phyloP scores from a whole-genome alignment of 2,888 invertebrate genomes.

The Scotopteryx bipunctaria region DNA sequence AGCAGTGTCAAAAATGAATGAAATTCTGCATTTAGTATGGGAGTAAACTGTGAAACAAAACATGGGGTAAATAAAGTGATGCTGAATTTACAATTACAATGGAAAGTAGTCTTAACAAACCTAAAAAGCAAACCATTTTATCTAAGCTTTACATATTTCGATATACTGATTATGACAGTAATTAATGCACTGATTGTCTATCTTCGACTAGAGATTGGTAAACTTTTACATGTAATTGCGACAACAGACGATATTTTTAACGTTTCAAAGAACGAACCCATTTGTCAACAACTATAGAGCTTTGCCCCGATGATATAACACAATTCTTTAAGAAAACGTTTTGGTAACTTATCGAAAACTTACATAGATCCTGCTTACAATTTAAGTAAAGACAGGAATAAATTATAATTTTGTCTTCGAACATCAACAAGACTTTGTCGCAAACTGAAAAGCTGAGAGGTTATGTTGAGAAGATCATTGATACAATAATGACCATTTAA shows the following conservation, averaged over 20 bases:
- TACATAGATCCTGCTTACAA: slow-evolving; percentile 12
- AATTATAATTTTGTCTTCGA: slow-evolving; percentile 8
- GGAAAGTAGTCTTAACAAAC: slow-evolving; percentile 44
- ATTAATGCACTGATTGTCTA: slow-evolving; percentile 56
- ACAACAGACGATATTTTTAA: slow-evolving; percentile 52
- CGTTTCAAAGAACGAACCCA: slow-evolving; percentile 72
- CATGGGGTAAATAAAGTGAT: slow-evolving; percentile 16
- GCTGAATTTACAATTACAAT: slow-evolving; percentile 25
- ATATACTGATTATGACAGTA: slow-evolving; percentile 47
- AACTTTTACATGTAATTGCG: slow-evolving; percentile 59
- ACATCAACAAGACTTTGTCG: slow-evolving; percentile 33
- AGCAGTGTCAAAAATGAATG: too few species aligned
- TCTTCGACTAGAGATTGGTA: slow-evolving; percentile 77
- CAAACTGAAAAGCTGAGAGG: slow-evolving; percentile 33
- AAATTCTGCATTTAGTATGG: too few species aligned
- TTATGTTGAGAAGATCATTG: slow-evolving; percentile 1
- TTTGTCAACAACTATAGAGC: slow-evolving; percentile 51
- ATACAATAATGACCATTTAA: slow-evolving; percentile 5
- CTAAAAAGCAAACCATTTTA: slow-evolving; percentile 45
- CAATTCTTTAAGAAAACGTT: slow-evolving; percentile 43
- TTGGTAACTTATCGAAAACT: slow-evolving; percentile 31
- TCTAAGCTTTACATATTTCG: slow-evolving; percentile 42
- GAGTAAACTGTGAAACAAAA: too few species aligned
- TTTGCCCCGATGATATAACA: slow-evolving; percentile 47
- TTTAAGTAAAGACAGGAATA: slow-evolving; percentile 6